Conservation (phyloP, 2,797 vertebrate genomes). For the Notoglanidium macrostoma region DNA sequence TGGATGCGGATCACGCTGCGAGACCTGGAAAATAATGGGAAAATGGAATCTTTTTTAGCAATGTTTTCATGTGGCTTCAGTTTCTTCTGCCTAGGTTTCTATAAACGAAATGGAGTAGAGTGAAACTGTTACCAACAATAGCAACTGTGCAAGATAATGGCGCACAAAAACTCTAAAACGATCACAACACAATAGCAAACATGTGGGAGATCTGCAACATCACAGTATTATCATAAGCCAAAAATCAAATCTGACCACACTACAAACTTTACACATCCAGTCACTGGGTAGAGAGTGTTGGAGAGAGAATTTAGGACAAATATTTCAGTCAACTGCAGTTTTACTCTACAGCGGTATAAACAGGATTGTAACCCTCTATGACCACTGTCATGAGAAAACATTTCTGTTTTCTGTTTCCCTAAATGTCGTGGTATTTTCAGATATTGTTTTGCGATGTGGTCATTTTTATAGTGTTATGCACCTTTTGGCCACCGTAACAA, state of each 20-base stretch:
- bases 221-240: not conserved
- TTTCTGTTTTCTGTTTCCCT: not conserved
- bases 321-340: not conserved
- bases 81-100: not conserved
- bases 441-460: not conserved
- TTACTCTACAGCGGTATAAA: not conserved
- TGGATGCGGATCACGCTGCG: constrained; percentile 87
- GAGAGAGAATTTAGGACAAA: too few species aligned
- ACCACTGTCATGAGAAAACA: not conserved
- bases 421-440: not conserved
- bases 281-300: not conserved
- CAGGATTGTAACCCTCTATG: not conserved
- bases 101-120: not conserved
- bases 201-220: not conserved
- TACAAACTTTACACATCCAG: not conserved
- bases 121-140: not conserved
- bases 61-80: not conserved
- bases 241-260: not conserved
- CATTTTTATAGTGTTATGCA: not conserved
- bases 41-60: not conserved
- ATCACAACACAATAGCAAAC: not conserved
- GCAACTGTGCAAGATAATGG: not conserved
- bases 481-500: not conserved
- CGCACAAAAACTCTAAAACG: not conserved
- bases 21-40: constrained; percentile 75